Evolutionary conservation across 2,888 invertebrate species (phyloP), one percentile per base, ranked within the genome.

Genomic region (Melanostoma scalare): DNA sequence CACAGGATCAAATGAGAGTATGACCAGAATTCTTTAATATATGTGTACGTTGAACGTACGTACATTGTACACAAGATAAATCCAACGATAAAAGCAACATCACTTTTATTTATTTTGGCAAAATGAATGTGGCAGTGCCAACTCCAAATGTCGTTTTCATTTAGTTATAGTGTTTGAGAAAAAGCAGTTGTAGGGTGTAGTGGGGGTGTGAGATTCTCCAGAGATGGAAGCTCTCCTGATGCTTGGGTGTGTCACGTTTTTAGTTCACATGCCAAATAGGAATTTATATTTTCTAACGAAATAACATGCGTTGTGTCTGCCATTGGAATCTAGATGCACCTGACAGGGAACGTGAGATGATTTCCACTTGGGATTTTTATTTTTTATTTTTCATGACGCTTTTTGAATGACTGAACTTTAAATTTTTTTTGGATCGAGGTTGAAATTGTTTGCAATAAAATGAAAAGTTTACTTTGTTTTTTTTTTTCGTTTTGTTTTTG

Each of bases 221-320:
- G 52, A 72, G 48, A 61, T 53, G 55, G 6, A 58, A 8, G 10
- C 60, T 65, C 42, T 67, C 33, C 30, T 56, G 58, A 42, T 35
- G 20, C 20, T 20, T 20, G 48, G 38, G 58, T 31, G 42, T 60
- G 61, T 82, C 81, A 77, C 81, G 73, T 82, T 72, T 73, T 31
- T 31, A 61, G 56, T 63, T 77, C 77, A 73, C 77, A 77, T 81
- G 72, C 35, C 71, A 75, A 71, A 65, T 55, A 58, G 71, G 76
- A 81, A 58, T 81, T 55, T 58, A 44, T 38, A 50, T 48, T 46
- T 56, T 60, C 40, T 9, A 38, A 48, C 46, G 36, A 68, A 68
- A 68, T 61, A 55, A 33, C 60, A 58, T 52, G 52, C 60, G 61
- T 52, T 65, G 61, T 44, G 61, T 44, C 52, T 44, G 4, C 20